A percentile compares a stretch with the other conserved stretches of the same genome.
Conservation (phyloP, 2,888 invertebrate genomes). For the Acleris holmiana region DNA sequence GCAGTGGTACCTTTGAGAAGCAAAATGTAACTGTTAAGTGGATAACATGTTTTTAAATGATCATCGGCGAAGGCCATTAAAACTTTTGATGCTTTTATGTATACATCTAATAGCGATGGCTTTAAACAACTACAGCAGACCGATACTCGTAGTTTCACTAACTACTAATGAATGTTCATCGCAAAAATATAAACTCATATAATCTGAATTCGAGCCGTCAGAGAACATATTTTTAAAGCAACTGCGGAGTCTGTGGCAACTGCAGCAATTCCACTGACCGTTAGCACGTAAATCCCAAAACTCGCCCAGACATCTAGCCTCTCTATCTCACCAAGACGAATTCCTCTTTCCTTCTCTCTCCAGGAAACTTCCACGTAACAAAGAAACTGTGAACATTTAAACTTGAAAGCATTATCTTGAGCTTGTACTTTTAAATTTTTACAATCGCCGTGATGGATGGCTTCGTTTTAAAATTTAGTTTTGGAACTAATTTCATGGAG, state of each 20-base stretch:
- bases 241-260: not conserved
- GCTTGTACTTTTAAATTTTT: constrained; percentile 43
- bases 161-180: too few species aligned
- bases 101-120: too few species aligned
- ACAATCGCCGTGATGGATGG: constrained; percentile 33
- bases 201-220: too few species aligned
- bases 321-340: constrained; percentile 46
- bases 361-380: constrained; percentile 43
- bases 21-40: too few species aligned
- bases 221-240: not conserved
- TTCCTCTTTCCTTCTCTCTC: constrained; percentile 48
- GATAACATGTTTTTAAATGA: too few species aligned
- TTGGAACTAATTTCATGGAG: constrained; percentile 36
- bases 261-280: constrained; percentile 46
- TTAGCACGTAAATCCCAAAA: constrained; percentile 56
- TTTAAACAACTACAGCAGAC: too few species aligned
- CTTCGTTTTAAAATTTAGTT: constrained; percentile 37
- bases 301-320: constrained; percentile 57
- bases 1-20: too few species aligned
- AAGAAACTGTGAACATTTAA: constrained; percentile 42
- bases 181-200: too few species aligned
- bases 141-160: too few species aligned
- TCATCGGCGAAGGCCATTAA: too few species aligned
- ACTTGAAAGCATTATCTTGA: constrained; percentile 37
- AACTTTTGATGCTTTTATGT: too few species aligned